Evolutionary conservation across 2,113 vertebrate genomes (phyloP), one percentile per base, ranked within the genome.

Genomic region (Daubentonia madagascariensis): DNA sequence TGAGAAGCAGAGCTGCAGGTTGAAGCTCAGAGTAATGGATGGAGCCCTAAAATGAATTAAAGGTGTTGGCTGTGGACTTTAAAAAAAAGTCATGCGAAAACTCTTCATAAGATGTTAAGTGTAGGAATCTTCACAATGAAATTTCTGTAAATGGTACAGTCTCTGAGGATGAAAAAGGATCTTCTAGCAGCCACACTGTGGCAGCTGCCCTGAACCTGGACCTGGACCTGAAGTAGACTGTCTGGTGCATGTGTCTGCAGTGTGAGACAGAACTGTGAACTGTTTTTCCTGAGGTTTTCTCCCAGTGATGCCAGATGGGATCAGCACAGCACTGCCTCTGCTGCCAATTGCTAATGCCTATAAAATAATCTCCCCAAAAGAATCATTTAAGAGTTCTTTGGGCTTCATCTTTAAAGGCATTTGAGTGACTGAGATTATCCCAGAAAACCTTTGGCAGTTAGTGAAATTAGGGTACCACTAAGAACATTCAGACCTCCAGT

Each of bases 241-340:
- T 59, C 57, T 59, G 16, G 7, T 23, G 57, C 6, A 6, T 59
- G 57, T 59, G 20, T 59, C 17, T 22, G 57, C 18, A 52, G 52
- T 52, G 52, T 52, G 52, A 59, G 57, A 59, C 16, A 59, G 22
- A 23, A 59, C 20, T 20, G 17, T 20, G 20, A 59, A 22, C 57
- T 22, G 57, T 20, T 22, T 59, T 52, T 52, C 52, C 52, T 59
- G 43, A 88, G 87, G 76, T 80, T 65, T 1, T n/a, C 45, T 28
- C n/a, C n/a, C n/a, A n/a, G 5, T 1, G 18, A 13, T 18, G 37
- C 54, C 35, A 17, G 4, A 0, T 0, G 3, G 12, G 73, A 25
- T 43, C 52, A 1, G 5, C 80, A 48, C 14, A 14, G 32, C 22
- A 17, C 52, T 6, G 13, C 22, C 23, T 30, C 57, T 59, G 57